Conservation (phyloP, 2,888 invertebrate species). For the Geophilus truncorum region DNA sequence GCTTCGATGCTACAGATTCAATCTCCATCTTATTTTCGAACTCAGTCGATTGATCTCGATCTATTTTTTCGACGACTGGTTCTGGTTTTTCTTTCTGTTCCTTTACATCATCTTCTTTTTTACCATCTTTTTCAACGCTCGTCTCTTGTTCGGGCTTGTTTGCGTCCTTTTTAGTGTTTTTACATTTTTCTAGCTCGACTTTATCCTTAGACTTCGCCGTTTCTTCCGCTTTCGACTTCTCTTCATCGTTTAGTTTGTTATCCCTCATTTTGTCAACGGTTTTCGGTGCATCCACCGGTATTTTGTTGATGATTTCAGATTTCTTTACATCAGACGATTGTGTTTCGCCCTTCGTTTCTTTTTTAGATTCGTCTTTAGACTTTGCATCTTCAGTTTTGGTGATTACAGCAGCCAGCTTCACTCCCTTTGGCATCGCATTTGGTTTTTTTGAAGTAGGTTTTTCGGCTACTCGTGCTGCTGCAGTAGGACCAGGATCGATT, state of each 20-base stretch:
- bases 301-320: not conserved
- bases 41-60: not conserved
- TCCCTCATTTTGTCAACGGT: not conserved
- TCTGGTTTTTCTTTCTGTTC: not conserved
- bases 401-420: too few species aligned
- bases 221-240: not conserved
- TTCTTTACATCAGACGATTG: not conserved
- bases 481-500: too few species aligned
- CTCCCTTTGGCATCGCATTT: not conserved
- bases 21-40: not conserved
- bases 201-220: not conserved
- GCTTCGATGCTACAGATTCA: not conserved
- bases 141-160: not conserved
- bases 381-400: not conserved
- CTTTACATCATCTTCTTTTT: not conserved
- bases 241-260: not conserved
- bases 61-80: not conserved
- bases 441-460: not conserved
- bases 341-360: not conserved
- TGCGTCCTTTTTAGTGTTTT: not conserved
- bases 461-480: too few species aligned
- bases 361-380: not conserved
- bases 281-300: not conserved
- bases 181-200: not conserved
- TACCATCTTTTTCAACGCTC: not conserved